Evolutionary conservation across 2,888 invertebrate species (phyloP).

Genomic region (Himalopsyche kuldschensis): DNA sequence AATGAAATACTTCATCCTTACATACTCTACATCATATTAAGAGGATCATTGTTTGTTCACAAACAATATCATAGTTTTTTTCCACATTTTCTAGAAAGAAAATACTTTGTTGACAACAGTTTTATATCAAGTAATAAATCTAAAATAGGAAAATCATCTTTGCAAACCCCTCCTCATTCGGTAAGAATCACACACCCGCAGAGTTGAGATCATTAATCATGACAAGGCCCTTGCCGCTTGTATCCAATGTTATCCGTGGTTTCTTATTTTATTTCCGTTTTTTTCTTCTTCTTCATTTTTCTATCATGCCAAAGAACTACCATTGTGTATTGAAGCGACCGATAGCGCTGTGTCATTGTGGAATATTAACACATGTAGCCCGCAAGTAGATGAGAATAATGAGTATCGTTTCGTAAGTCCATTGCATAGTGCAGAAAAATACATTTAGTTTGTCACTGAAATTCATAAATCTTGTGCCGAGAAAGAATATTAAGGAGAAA

Average conservation of each 20-base stretch:
- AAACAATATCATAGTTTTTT: too few relatives aligned
- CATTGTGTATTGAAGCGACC: neutral
- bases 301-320: neutral
- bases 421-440: neutral
- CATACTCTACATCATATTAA: too few relatives aligned
- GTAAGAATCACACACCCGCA: neutral
- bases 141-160: conserved; percentile 3
- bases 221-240: neutral
- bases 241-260: neutral
- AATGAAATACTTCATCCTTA: too few relatives aligned
- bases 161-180: neutral
- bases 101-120: neutral
- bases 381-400: neutral
- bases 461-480: too few relatives aligned
- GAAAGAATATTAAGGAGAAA: too few relatives aligned
- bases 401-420: neutral
- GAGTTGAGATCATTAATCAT: conserved; percentile 1
- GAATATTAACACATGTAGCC: conserved; percentile 4
- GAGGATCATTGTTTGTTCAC: too few relatives aligned
- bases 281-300: neutral
- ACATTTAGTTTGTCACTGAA: too few relatives aligned
- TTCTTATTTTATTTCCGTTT: conserved; percentile 5
- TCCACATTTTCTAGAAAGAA: too few relatives aligned
- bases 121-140: neutral
- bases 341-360: neutral